Evolutionary conservation across 2,113 vertebrate genomes (phyloP), one percentile per base, ranked within the genome.

Genomic region (Chloebia gouldiae): DNA sequence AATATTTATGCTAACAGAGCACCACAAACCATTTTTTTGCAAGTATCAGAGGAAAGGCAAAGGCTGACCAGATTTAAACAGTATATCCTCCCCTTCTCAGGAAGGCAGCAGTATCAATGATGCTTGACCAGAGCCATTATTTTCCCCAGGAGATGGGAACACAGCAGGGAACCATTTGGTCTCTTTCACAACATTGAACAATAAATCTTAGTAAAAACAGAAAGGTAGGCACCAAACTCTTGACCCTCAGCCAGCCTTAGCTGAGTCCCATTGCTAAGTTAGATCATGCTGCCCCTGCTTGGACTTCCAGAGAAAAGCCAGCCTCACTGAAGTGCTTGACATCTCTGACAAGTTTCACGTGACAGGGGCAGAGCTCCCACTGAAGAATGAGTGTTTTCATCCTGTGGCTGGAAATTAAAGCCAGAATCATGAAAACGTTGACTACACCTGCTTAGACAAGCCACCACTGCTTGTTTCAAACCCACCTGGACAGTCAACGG

Each of bases 361-460:
- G 45, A 68, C 4, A 21, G 33, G 35, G 50, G 37, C 72, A 86
- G 75, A 80, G 59, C 71, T 88, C 77, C 56, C 64, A 21, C 45
- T 56, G 64, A 69, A 69, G 63, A 91, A 65, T 1, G 8, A 17
- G 11, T 18, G 12, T 60, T 68, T 80, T 45, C 78, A 65, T 64
- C 77, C 65, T 14, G 45, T 64, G 64, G 56, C 53, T 71, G 69
- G 83, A 59, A 53, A 37, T 54, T 27, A 54, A 71, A 88, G 51
- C 71, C 79, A 54, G 51, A 85, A 69, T 44, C 9, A 4, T 0
- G 0, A 9, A 6, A 57, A 63, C 0, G 0, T 57, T 1, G 5
- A 23, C 60, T 25, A 44, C 47, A 18, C 37, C 49, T 71, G 12
- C 56, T 37, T 7, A 69, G 40, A 51, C 13, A 65, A 79, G 87